Conservation (phyloP, 2,888 invertebrate species). For the Epinotia nisella region DNA sequence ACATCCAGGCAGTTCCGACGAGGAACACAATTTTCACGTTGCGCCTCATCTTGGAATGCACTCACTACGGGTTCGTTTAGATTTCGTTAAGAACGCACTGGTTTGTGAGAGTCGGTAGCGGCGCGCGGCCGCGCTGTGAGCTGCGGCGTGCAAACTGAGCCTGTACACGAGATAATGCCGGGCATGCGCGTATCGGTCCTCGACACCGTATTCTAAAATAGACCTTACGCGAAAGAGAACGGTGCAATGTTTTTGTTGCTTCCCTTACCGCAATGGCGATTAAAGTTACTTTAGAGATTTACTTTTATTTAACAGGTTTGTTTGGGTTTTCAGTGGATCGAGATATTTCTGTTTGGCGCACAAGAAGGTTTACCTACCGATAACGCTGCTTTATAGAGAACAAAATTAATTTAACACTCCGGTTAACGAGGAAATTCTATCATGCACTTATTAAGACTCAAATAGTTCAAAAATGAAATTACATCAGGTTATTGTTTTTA, state of each 20-base stretch:
- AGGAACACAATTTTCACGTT: constrained; percentile 78
- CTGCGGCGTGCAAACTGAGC: constrained; percentile 73
- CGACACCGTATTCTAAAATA: constrained; percentile 69
- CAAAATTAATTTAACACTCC: neutral
- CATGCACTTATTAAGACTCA: too few species aligned
- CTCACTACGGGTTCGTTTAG: constrained; percentile 53
- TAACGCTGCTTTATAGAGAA: neutral
- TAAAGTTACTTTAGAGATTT: constrained; percentile 14
- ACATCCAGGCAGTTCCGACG: constrained; percentile 77
- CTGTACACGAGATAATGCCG: constrained; percentile 59
- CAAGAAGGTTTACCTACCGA: neutral
- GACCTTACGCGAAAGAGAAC: constrained; percentile 62
- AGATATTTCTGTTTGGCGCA: neutral
- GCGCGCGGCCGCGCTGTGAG: constrained; percentile 80
- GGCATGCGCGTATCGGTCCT: constrained; percentile 76
- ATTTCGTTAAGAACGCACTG: constrained; percentile 49
- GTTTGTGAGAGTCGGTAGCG: constrained; percentile 53
- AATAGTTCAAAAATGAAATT: neutral
- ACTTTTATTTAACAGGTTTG: constrained; percentile 39
- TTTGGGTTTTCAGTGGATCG: neutral
- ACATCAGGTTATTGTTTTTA: neutral
- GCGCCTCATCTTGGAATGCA: constrained; percentile 67
- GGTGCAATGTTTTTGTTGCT: constrained; percentile 50
- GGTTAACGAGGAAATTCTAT: neutral
- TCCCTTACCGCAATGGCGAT: constrained; percentile 21